phyloP scores from a whole-genome alignment of 92 coral and sea anemone genomes.

The Palythoa caribaeorum region DNA sequence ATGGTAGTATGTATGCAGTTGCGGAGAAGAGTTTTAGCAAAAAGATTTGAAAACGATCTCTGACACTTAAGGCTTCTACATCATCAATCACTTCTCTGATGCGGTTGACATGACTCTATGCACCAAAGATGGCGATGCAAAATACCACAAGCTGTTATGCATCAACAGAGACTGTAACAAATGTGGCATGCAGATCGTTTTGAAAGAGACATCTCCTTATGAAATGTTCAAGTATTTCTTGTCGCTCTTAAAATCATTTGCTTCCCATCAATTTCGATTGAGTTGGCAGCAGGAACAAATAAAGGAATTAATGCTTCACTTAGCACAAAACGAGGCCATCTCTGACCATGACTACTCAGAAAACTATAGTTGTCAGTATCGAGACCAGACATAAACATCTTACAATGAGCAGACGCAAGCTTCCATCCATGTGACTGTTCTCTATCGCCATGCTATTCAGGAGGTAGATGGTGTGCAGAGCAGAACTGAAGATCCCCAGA shows the following conservation, averaged over 20 bases:
- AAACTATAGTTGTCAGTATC: slow-evolving; percentile 20
- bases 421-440: slow-evolving; percentile 28
- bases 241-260: slow-evolving; percentile 8
- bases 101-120: not conserved
- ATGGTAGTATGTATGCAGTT: not conserved
- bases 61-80: not conserved
- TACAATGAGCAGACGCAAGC: slow-evolving; percentile 33
- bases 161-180: not conserved
- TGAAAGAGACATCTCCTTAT: slow-evolving; percentile 22
- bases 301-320: not conserved
- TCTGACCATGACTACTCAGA: slow-evolving; percentile 30
- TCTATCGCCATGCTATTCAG: slow-evolving; percentile 25
- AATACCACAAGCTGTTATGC: not conserved
- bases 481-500: not conserved
- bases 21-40: not conserved
- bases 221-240: slow-evolving; percentile 38
- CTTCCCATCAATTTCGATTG: slow-evolving; percentile 46
- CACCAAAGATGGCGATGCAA: not conserved
- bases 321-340: slow-evolving; percentile 17
- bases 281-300: slow-evolving; percentile 44
- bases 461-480: slow-evolving; percentile 26
- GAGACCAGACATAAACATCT: not conserved
- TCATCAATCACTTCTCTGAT: not conserved
- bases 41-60: not conserved
- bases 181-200: not conserved